These are phyloP conservation scores for Atherinomorus stipes DNA, from an alignment of 2,113 vertebrate genomes.

Conservation along the genomic window DNA sequence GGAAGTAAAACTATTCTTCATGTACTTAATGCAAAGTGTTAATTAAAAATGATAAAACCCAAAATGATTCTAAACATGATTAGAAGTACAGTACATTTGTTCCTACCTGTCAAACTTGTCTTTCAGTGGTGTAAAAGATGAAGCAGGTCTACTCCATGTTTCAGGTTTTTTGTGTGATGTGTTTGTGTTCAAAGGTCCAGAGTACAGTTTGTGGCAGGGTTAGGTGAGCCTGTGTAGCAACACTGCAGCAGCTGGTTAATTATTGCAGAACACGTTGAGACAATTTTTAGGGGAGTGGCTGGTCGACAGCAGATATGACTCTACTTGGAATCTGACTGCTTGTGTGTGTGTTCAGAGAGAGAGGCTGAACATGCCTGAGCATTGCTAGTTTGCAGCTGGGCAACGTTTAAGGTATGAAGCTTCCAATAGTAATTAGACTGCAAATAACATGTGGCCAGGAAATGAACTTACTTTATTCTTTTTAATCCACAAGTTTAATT, in stretches of 20 bases:
- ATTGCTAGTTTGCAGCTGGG: background rate
- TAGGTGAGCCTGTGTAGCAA: conserved; percentile 37
- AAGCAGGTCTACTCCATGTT: conserved; percentile 44
- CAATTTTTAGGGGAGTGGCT: conserved; percentile 61
- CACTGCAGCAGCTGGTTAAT: conserved; percentile 74
- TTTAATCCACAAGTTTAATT: too few species aligned
- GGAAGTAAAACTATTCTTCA: background rate
- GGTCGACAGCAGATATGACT: conserved; percentile 66
- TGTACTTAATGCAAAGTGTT: background rate
- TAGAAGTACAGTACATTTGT: background rate
- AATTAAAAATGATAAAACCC: background rate
- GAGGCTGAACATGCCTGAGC: background rate
- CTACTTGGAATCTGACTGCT: conserved; percentile 19
- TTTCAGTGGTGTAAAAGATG: conserved; percentile 6
- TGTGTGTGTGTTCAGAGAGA: background rate
- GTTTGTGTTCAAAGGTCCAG: conserved; percentile 55
- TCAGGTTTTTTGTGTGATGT: conserved; percentile 13
- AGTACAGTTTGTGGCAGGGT: conserved; percentile 50
- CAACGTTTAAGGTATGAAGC: background rate
- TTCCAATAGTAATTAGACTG: background rate
- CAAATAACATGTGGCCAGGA: background rate
- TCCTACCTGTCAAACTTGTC: conserved; percentile 48
- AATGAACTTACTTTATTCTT: too few species aligned
- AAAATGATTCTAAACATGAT: too few species aligned
- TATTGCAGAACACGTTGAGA: conserved; percentile 73